phyloP scores from a whole-genome alignment of 1,140 invertebrate species.

The Chionoecetes opilio region DNA sequence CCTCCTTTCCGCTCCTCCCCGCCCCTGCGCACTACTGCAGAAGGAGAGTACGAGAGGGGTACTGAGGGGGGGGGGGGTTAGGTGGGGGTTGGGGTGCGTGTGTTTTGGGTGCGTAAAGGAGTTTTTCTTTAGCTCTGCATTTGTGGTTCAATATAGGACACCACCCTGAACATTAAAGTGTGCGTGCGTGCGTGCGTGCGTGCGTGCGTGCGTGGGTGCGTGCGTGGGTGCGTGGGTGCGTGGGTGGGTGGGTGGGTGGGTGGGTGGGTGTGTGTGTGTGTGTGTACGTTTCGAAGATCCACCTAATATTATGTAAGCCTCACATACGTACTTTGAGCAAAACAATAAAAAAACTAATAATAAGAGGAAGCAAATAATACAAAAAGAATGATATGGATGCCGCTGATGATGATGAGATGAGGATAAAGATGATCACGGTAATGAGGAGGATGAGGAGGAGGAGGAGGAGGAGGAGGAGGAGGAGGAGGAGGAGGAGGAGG shows the following conservation, averaged over 20 bases:
- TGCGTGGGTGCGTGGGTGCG: slow-evolving; percentile 1
- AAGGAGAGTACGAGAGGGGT: no score
- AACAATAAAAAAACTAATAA: neutral
- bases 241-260: neutral
- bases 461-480: no score
- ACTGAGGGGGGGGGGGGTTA: neutral
- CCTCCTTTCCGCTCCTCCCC: neutral
- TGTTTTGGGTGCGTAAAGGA: neutral
- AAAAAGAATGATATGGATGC: neutral
- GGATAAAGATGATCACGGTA: no score
- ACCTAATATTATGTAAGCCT: no score
- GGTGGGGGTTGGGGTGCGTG: no score
- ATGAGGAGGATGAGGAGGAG: no score
- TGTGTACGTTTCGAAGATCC: neutral
- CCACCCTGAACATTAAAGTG: neutral
- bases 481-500: no score
- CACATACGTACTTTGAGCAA: neutral
- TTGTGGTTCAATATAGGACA: neutral
- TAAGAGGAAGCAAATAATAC: neutral
- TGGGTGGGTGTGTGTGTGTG: neutral
- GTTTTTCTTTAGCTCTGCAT: neutral
- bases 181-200: slow-evolving; percentile 23
- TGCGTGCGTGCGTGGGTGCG: slow-evolving; percentile 12
- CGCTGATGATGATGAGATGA: neutral
- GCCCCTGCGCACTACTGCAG: no score